Conservation (phyloP, 2,113 vertebrate genomes). For the Psammodynastes pulverulentus region DNA sequence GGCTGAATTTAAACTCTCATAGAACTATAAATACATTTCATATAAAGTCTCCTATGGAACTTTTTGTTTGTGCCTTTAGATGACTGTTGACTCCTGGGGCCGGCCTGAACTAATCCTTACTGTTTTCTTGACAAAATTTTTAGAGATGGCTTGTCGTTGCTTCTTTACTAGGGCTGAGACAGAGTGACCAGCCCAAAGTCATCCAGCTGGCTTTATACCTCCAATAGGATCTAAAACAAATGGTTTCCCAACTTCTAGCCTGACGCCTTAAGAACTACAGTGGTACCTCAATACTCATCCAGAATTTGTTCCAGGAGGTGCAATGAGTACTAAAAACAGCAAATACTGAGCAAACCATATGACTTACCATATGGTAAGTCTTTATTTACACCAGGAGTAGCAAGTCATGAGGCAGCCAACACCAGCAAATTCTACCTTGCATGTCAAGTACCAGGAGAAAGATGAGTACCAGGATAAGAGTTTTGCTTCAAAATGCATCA, state of each 20-base stretch:
- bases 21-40: background rate
- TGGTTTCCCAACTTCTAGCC: background rate
- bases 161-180: background rate
- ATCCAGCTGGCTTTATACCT: background rate
- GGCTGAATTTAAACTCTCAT: background rate
- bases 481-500: background rate
- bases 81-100: background rate
- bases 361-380: background rate
- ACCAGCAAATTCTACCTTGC: background rate
- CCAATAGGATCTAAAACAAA: background rate
- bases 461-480: background rate
- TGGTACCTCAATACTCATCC: background rate
- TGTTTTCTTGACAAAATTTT: background rate
- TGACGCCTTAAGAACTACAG: background rate
- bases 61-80: background rate
- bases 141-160: background rate
- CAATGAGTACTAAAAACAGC: background rate
- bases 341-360: background rate
- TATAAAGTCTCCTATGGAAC: background rate
- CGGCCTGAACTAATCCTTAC: background rate
- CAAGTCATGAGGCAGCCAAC: background rate
- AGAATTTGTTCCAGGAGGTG: background rate
- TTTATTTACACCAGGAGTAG: background rate
- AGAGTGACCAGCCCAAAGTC: background rate
- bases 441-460: background rate